Evolutionary conservation across 2,113 vertebrate species (phyloP).

Genomic region (Chrysochloris asiatica): DNA sequence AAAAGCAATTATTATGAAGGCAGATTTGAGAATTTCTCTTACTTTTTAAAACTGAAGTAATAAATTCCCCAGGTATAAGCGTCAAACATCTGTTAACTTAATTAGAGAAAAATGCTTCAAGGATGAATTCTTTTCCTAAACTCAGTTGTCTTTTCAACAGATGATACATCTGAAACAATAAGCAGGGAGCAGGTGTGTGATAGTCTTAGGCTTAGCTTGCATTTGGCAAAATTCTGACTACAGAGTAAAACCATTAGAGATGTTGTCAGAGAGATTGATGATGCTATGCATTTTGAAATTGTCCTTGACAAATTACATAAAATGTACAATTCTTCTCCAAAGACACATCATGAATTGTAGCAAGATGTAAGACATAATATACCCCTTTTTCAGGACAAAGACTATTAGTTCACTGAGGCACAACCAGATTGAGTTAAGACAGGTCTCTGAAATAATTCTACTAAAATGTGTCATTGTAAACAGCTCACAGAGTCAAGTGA

Average conservation of each 20-base stretch:
- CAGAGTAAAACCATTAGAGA: conserved; percentile 54
- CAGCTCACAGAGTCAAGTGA: conserved; percentile 25
- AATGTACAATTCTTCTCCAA: conserved; percentile 78
- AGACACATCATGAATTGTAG: conserved; percentile 68
- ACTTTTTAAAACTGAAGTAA: conserved; percentile 63
- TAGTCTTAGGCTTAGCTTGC: conserved; percentile 15
- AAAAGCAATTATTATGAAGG: conserved; percentile 32
- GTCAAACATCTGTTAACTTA: conserved; percentile 62
- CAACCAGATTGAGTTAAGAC: conserved; percentile 63
- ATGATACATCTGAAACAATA: conserved; percentile 53
- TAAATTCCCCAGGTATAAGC: conserved; percentile 60
- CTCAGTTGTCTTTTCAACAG: conserved; percentile 52
- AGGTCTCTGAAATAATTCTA: conserved; percentile 71
- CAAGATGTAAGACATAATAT: conserved; percentile 33
- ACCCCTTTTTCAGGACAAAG: conserved; percentile 44
- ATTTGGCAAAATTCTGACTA: conserved; percentile 67
- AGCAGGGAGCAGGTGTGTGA: conserved; percentile 67
- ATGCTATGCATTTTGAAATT: conserved; percentile 71
- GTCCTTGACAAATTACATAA: conserved; percentile 83
- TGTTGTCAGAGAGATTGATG: conserved; percentile 71
- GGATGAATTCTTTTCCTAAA: conserved; percentile 64
- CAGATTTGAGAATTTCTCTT: background rate
- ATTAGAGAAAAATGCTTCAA: conserved; percentile 71
- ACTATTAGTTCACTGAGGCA: conserved; percentile 66
- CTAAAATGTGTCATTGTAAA: conserved; percentile 39